These are phyloP conservation scores for Zhuqinia jingwanae DNA, from an alignment of 2,888 invertebrate genomes.

Conservation along the genomic window DNA sequence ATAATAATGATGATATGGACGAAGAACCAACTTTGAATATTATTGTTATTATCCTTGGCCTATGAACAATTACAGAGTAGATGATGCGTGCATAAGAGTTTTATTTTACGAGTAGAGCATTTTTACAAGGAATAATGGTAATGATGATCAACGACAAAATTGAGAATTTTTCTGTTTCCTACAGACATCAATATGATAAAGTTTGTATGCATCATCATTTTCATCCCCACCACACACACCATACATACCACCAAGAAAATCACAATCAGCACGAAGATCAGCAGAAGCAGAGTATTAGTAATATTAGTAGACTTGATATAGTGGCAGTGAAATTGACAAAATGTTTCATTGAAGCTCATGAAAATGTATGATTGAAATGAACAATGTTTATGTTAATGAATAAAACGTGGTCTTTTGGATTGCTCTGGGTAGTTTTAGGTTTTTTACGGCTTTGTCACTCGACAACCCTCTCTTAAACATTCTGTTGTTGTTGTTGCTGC, in stretches of 20 bases:
- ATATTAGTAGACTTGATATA: neutral
- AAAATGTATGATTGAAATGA: constrained; percentile 63
- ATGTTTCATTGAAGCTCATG: constrained; percentile 61
- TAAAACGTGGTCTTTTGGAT: constrained; percentile 47
- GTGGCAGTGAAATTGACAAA: constrained; percentile 38
- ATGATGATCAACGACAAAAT: constrained; percentile 9
- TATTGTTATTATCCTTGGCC: neutral
- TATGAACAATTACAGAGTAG: neutral
- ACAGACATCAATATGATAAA: too few relatives aligned
- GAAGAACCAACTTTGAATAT: neutral
- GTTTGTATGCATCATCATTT: neutral
- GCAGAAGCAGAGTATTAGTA: neutral
- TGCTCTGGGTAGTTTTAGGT: neutral
- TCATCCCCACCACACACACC: neutral
- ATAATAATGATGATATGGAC: neutral
- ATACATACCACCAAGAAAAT: neutral
- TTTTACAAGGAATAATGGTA: neutral
- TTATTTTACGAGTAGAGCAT: neutral
- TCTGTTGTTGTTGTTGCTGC: neutral
- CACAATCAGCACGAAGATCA: neutral
- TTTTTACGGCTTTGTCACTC: neutral
- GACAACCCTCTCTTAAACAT: neutral
- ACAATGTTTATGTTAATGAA: constrained; percentile 56
- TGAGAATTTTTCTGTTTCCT: neutral
- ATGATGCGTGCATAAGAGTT: too few relatives aligned